phyloP scores from a whole-genome alignment of 2,888 invertebrate genomes.

The Tenthredo amoena region DNA sequence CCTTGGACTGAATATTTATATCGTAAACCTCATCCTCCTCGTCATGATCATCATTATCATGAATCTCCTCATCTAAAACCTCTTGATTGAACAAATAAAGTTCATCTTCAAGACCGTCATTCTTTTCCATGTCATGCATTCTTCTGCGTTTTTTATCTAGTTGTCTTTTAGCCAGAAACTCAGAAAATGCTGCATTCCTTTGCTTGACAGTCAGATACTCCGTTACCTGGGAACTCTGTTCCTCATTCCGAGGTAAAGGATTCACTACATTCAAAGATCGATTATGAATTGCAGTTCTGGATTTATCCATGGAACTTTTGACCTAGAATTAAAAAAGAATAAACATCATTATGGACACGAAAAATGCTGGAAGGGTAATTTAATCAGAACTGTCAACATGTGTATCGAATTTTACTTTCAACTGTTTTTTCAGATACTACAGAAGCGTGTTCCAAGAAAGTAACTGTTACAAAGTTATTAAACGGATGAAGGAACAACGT shows the following conservation, averaged over 20 bases:
- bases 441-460: background rate
- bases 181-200: slow-evolving; percentile 80
- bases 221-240: slow-evolving; percentile 57
- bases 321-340: slow-evolving; percentile 67
- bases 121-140: slow-evolving; percentile 65
- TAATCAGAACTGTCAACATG: too few species aligned
- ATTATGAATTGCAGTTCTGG: slow-evolving; percentile 67
- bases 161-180: slow-evolving; percentile 81
- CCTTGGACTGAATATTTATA: slow-evolving; percentile 56
- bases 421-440: too few species aligned
- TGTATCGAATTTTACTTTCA: too few species aligned
- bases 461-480: background rate
- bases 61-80: slow-evolving; percentile 62
- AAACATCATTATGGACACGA: slow-evolving; percentile 38
- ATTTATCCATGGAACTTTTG: slow-evolving; percentile 69
- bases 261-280: slow-evolving; percentile 54
- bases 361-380: slow-evolving; percentile 46
- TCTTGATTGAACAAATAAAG: slow-evolving; percentile 55
- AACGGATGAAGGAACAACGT: background rate
- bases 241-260: slow-evolving; percentile 64
- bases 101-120: slow-evolving; percentile 63
- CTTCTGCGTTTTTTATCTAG: slow-evolving; percentile 69
- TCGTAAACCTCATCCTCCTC: slow-evolving; percentile 61
- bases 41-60: background rate
- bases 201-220: slow-evolving; percentile 65